A percentile compares a stretch with the other conserved stretches of the same genome.
phyloP scores from a whole-genome alignment of 2,113 vertebrate species.

The Sinocyclocheilus anophthalmus region DNA sequence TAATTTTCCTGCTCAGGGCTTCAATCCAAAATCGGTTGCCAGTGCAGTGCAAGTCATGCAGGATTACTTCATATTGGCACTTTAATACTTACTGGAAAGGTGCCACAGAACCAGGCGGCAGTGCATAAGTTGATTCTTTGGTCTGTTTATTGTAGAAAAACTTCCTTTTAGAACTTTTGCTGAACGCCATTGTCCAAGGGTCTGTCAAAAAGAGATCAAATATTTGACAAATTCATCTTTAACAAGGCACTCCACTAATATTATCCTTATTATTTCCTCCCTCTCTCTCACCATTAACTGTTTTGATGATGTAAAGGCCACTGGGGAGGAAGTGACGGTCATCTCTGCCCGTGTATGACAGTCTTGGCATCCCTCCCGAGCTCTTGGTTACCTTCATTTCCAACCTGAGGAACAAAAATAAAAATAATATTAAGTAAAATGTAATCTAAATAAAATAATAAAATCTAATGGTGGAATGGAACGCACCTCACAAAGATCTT shows the following conservation, averaged over 20 bases:
- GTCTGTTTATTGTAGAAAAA: constrained; percentile 93
- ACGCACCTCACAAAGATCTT: constrained; percentile 97
- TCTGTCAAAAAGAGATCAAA: constrained; percentile 70
- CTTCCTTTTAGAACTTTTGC: constrained; percentile 88
- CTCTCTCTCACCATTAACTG: constrained; percentile 83
- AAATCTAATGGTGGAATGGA: not conserved
- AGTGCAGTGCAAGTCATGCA: not conserved
- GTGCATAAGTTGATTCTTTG: constrained; percentile 76
- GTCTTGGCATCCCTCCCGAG: constrained; percentile 84
- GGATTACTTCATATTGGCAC: not conserved
- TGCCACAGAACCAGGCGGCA: constrained; percentile 84
- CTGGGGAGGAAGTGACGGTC: constrained; percentile 95
- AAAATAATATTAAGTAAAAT: no score
- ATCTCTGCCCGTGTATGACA: constrained; percentile 95
- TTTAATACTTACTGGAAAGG: constrained; percentile 89
- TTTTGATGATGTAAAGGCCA: constrained; percentile 93
- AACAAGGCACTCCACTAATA: not conserved
- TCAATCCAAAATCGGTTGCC: not conserved
- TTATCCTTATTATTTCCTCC: not conserved
- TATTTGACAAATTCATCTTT: not conserved
- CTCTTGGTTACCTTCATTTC: constrained; percentile 99
- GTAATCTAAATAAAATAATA: not conserved
- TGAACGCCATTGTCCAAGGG: constrained; percentile 94
- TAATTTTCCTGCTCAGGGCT: not conserved
- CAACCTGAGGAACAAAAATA: constrained; percentile 72